Conservation (phyloP, 2,113 vertebrate genomes). For the Micromys minutus region DNA sequence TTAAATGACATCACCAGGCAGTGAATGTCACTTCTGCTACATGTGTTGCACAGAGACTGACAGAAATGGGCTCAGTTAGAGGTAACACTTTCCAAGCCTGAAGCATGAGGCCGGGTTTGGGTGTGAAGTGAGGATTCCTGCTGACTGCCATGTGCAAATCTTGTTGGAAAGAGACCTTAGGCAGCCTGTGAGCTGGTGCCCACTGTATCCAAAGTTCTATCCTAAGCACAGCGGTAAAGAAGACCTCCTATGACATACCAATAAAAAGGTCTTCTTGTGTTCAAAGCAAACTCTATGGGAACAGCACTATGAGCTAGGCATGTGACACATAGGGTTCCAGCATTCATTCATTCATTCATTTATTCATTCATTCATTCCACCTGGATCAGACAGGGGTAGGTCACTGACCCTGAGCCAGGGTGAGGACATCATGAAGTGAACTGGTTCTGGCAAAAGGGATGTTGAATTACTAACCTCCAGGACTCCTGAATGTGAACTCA, state of each 20-base stretch:
- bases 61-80: constrained; percentile 77
- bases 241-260: background rate
- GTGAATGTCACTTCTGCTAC: constrained; percentile 64
- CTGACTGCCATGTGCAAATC: fast-evolving
- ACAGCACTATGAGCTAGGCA: fast-evolving
- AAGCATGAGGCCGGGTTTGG: fast-evolving
- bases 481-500: background rate
- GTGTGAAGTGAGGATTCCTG: background rate
- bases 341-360: background rate
- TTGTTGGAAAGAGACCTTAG: fast-evolving
- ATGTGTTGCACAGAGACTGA: background rate
- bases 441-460: background rate
- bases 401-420: fast-evolving
- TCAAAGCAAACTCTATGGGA: background rate
- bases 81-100: constrained; percentile 31
- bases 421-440: background rate
- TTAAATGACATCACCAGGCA: constrained; percentile 69
- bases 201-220: fast-evolving
- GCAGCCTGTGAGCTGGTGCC: background rate
- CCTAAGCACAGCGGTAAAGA: background rate
- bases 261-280: background rate
- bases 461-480: background rate
- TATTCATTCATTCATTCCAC: background rate
- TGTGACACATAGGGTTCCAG: fast-evolving
- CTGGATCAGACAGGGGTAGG: background rate